Percentiles rank a stretch among this genome's conserved stretches.
Conservation (phyloP, 2,888 invertebrate species). For the Colostygia pectinataria region DNA sequence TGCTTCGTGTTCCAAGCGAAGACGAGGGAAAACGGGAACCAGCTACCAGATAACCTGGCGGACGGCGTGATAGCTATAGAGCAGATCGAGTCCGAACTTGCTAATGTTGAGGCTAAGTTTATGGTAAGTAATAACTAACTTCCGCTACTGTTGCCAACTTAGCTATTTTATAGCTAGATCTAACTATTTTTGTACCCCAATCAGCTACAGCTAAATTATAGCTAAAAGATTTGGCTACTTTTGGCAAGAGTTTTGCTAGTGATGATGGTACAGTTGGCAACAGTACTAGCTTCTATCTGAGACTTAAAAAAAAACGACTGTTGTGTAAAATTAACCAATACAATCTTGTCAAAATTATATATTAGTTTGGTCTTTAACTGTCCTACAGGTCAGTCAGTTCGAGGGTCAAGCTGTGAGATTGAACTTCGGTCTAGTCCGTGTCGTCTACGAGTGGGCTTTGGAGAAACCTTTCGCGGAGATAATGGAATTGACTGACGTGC, state of each 20-base stretch:
- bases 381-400: conserved; percentile 68
- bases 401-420: conserved; percentile 69
- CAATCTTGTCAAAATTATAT: too few relatives aligned
- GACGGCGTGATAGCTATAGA: conserved; percentile 87
- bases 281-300: too few relatives aligned
- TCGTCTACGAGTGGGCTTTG: conserved; percentile 98
- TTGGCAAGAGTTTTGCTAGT: too few relatives aligned
- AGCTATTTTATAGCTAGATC: too few relatives aligned
- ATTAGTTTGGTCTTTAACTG: too few relatives aligned
- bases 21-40: conserved; percentile 81
- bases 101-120: conserved; percentile 85
- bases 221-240: too few relatives aligned
- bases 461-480: conserved; percentile 97
- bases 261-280: too few relatives aligned
- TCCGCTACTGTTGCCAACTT: too few relatives aligned
- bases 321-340: too few relatives aligned
- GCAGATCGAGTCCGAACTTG: conserved; percentile 86
- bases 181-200: too few relatives aligned
- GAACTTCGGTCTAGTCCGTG: conserved; percentile 96
- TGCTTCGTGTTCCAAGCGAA: conserved; percentile 96
- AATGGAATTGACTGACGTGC: conserved; percentile 95
- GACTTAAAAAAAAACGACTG: too few relatives aligned
- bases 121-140: too few relatives aligned
- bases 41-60: conserved; percentile 82
- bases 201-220: not conserved